Percentiles rank a stretch among this genome's conserved stretches.
Conservation (phyloP, 2,113 vertebrate species). For the Ameiurus melas region DNA sequence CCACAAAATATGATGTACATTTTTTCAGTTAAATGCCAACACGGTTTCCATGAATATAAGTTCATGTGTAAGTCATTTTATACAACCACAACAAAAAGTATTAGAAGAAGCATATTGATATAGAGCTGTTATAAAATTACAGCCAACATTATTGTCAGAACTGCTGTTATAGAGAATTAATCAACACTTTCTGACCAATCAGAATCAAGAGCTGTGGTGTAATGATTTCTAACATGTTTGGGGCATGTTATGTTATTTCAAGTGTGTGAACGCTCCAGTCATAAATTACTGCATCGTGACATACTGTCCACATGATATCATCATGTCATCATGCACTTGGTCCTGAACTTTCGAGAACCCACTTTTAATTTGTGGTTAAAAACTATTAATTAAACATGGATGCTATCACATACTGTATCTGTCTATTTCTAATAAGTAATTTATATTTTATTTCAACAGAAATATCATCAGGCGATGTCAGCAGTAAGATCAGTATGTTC, state of each 20-base stretch:
- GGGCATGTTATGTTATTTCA: background rate
- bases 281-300: background rate
- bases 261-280: background rate
- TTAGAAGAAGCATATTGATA: background rate
- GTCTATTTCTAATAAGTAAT: background rate
- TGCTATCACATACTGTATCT: background rate
- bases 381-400: background rate
- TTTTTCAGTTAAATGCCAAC: too few species aligned
- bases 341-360: background rate
- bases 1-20: too few species aligned
- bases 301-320: background rate
- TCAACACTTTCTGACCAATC: background rate
- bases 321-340: background rate
- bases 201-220: background rate
- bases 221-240: background rate
- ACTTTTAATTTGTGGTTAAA: background rate
- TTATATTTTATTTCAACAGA: conserved; percentile 27
- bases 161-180: background rate
- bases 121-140: background rate
- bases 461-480: conserved; percentile 23
- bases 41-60: too few species aligned
- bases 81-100: background rate
- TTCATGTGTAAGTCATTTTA: background rate
- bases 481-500: conserved; percentile 31
- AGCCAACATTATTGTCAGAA: background rate